A percentile compares a stretch with the other conserved stretches of the same genome.
These are phyloP conservation scores for Amphiprion clarkii DNA, from an alignment of 2,797 vertebrate genomes.

Conservation along the genomic window DNA sequence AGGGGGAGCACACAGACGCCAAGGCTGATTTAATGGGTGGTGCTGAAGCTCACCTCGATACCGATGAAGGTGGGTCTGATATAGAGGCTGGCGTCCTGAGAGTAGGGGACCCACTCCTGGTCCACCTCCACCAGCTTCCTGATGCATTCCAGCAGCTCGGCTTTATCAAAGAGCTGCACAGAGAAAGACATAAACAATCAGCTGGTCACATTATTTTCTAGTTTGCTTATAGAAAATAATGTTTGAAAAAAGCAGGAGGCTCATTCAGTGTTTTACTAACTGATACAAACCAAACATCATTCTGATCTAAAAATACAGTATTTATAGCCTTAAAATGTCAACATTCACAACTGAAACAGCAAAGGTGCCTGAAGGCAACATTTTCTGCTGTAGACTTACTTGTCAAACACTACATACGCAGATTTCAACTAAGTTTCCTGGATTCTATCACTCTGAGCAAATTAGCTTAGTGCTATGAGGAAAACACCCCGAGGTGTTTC, in stretches of 20 bases:
- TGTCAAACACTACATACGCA: no score
- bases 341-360: no score
- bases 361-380: no score
- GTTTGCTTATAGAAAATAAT: no score
- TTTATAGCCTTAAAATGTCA: no score
- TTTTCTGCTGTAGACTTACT: no score
- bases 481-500: neutral
- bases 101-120: slow-evolving; percentile 91
- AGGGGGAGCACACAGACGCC: neutral
- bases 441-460: neutral
- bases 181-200: neutral
- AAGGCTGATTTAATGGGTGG: neutral
- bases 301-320: no score
- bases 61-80: slow-evolving; percentile 91
- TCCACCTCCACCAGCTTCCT: slow-evolving; percentile 89
- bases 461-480: neutral
- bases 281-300: no score
- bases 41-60: slow-evolving; percentile 83
- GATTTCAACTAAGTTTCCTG: no score
- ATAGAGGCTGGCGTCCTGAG: slow-evolving; percentile 88
- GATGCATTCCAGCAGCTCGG: slow-evolving; percentile 89
- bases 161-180: slow-evolving; percentile 87
- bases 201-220: fast-evolving
- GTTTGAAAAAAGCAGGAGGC: no score
- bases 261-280: no score